Base-by-base conservation (phyloP, 2,113 vertebrate species). In the Heterocephalus glaber region DNA sequence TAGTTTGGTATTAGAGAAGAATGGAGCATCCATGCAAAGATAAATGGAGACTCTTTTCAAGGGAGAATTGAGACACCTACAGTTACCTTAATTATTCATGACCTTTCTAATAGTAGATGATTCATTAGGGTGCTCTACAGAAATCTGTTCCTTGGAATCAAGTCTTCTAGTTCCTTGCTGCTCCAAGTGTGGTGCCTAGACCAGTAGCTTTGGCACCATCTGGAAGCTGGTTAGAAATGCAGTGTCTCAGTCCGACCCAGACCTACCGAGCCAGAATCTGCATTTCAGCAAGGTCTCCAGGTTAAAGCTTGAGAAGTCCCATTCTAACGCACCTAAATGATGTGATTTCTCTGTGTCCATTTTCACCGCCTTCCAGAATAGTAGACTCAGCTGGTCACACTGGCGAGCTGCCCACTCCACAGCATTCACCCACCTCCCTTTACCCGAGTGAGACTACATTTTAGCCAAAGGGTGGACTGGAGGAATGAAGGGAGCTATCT, bases 1-100 rank as follows among this genome's bases (percentile, higher is more conserved):
- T n/a, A 66, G 2, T 63, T 88, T 91, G n/a, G 49, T 76, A 30
- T 76, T 41, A 95, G 72, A 96, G 33, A 90, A 90, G 38, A 95
- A 90, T 12, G 14, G 11, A 65, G 14, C 19, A 79, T 72, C 92
- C 16, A 35, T n/a, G 5, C 68, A 86, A 85, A 91, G 72, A 58
- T 33, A 97, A 82, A 87, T 65, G 61, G 58, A 77, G n/a, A 61
- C n/a, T 33, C 19, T 58, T 9, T 16, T 83, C 41, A 70, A 87
- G 68, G 85, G 28, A 90, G 52, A 47, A 26, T 60, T 47, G 41
- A 66, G 47, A 47, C 26, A 91, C 33, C 10, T 84, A 49, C 63
- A 47, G 22, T 56, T 77, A 44, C 84, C 47, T 80, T 89, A 68
- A 72, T 87, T 89, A 54, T 65, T 77, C 20, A 72, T 41, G 66